These are phyloP conservation scores for Podarcis raffonei DNA, from an alignment of 2,113 vertebrate genomes.

Conservation along the genomic window DNA sequence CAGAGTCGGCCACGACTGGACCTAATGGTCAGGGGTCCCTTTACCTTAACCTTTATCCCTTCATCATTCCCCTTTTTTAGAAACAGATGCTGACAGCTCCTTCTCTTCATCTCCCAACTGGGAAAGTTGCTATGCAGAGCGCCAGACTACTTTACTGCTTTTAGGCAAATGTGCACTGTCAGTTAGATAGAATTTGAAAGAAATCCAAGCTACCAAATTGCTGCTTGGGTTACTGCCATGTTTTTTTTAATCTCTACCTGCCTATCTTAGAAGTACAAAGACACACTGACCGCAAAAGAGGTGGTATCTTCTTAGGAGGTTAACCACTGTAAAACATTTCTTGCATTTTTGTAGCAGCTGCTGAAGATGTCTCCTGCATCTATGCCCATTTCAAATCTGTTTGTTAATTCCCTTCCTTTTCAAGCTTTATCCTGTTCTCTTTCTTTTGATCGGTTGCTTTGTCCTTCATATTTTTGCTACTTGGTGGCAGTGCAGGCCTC, in stretches of 20 bases:
- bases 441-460: neutral
- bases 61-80: neutral
- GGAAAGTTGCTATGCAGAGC: neutral
- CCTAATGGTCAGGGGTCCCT: too few relatives aligned
- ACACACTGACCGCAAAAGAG: neutral
- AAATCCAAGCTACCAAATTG: constrained; percentile 16
- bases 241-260: neutral
- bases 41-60: neutral
- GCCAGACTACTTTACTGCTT: neutral
- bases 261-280: neutral
- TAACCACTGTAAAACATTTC: neutral
- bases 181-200: neutral
- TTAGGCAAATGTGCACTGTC: neutral
- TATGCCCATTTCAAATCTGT: neutral
- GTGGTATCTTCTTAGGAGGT: neutral
- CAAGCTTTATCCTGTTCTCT: neutral
- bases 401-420: neutral
- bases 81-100: neutral
- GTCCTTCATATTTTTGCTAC: neutral
- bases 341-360: neutral
- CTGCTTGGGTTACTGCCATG: constrained; percentile 4
- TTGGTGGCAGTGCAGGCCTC: neutral
- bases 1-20: too few relatives aligned
- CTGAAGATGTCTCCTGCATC: neutral
- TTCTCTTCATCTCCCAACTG: neutral